Conservation (phyloP, 2,797 vertebrate species). For the Pristis pectinata region DNA sequence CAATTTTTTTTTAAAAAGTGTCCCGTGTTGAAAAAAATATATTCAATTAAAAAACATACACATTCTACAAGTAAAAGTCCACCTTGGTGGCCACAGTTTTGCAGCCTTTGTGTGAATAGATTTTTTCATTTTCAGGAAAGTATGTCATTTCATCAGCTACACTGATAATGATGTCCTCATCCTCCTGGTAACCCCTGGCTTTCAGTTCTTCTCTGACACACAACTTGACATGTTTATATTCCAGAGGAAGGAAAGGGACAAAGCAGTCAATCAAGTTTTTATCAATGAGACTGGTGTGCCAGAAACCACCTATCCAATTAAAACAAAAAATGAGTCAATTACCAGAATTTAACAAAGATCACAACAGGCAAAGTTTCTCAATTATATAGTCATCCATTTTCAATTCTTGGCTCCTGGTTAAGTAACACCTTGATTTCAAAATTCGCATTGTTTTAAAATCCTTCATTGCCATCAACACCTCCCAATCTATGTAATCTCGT, state of each 20-base stretch:
- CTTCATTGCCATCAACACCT: neutral
- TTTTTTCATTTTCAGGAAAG: constrained; percentile 71
- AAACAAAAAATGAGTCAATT: neutral
- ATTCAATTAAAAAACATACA: neutral
- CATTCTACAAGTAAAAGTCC: constrained; percentile 62
- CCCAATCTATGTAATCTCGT: neutral
- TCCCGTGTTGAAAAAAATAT: neutral
- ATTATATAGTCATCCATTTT: neutral
- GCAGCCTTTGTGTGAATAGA: constrained; percentile 84
- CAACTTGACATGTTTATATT: constrained; percentile 74
- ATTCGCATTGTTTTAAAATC: neutral
- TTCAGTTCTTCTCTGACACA: constrained; percentile 72
- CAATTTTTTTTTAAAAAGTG: neutral
- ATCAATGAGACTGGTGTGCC: constrained; percentile 79
- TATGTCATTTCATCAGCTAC: constrained; percentile 73
- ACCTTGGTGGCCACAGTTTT: constrained; percentile 78
- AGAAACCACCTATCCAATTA: constrained; percentile 71
- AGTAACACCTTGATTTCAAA: neutral
- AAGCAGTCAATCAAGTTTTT: constrained; percentile 87
- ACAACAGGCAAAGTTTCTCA: neutral
- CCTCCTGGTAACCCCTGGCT: constrained; percentile 39
- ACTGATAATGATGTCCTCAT: constrained; percentile 53
- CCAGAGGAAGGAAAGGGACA: constrained; percentile 85
- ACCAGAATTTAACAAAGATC: neutral
- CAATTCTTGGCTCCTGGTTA: neutral